Evolutionary conservation across 1,140 invertebrate genomes (phyloP).

Genomic region (Adoxophyes honmai): DNA sequence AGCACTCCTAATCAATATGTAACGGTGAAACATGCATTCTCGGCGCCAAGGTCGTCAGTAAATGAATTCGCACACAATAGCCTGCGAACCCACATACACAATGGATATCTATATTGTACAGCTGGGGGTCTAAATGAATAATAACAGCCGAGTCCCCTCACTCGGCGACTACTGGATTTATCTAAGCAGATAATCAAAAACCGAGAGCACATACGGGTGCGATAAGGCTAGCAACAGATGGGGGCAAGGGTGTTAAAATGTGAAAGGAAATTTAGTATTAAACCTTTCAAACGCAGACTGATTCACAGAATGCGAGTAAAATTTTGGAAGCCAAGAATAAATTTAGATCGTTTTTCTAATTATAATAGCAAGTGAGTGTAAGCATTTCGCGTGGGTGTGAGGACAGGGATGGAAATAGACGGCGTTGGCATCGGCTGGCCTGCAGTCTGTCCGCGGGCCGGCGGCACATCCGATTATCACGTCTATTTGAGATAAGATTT

Average conservation of each 20-base stretch:
- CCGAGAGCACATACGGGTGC: constrained; percentile 23
- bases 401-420: constrained; percentile 56
- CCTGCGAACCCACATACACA: constrained; percentile 3
- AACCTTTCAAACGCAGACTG: not conserved
- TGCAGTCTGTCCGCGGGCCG: constrained; percentile 31
- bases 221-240: constrained; percentile 36
- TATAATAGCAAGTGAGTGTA: constrained; percentile 71
- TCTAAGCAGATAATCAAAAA: constrained; percentile 53
- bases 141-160: constrained; percentile 37
- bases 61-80: constrained; percentile 8
- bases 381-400: constrained; percentile 68
- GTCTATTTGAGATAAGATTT: not conserved
- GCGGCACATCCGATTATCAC: constrained; percentile 25
- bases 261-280: not conserved
- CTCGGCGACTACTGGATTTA: constrained; percentile 46
- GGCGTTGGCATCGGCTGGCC: constrained; percentile 51
- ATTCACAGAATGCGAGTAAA: not conserved
- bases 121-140: constrained; percentile 37
- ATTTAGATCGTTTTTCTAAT: constrained; percentile 67
- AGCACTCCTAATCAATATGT: not conserved
- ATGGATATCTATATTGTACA: constrained; percentile 18
- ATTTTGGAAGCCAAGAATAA: constrained; percentile 35
- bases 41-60: constrained; percentile 4
- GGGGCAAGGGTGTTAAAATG: constrained; percentile 6
- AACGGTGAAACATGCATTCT: constrained; percentile 2